phyloP scores from a whole-genome alignment of 2,797 vertebrate genomes.

The Gorsachius magnificus region DNA sequence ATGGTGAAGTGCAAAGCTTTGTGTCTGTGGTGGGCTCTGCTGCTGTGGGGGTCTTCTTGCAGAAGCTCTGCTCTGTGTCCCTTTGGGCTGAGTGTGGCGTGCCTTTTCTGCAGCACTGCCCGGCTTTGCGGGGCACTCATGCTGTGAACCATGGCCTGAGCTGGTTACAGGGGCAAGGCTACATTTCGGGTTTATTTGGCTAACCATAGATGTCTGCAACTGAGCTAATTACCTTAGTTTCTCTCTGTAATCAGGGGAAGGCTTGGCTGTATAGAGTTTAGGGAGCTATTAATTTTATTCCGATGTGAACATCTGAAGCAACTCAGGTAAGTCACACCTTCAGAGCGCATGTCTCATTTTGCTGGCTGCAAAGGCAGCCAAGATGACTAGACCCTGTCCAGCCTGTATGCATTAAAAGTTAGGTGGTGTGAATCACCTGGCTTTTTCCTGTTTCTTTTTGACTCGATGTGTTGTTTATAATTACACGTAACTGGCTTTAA shows the following conservation, averaged over 20 bases:
- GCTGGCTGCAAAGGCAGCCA: not conserved
- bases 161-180: not conserved
- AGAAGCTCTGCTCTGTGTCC: not conserved
- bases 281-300: constrained; percentile 24
- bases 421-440: not conserved
- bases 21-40: not conserved
- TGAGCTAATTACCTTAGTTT: not conserved
- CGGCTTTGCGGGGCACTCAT: not conserved
- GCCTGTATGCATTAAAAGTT: not conserved
- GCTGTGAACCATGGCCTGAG: not conserved
- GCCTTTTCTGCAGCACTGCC: not conserved
- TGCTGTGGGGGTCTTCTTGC: accelerated
- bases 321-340: not conserved
- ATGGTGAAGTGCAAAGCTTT: accelerated
- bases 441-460: not conserved
- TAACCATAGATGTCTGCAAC: not conserved
- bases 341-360: not conserved
- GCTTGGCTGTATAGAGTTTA: not conserved
- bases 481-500: not conserved
- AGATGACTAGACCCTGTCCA: not conserved
- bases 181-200: not conserved
- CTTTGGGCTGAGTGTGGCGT: accelerated
- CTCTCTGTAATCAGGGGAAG: constrained; percentile 7
- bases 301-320: constrained; percentile 7
- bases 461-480: not conserved